These are phyloP conservation scores for Shargacucullia verbasci DNA, from an alignment of 2,888 invertebrate genomes.

Conservation along the genomic window DNA sequence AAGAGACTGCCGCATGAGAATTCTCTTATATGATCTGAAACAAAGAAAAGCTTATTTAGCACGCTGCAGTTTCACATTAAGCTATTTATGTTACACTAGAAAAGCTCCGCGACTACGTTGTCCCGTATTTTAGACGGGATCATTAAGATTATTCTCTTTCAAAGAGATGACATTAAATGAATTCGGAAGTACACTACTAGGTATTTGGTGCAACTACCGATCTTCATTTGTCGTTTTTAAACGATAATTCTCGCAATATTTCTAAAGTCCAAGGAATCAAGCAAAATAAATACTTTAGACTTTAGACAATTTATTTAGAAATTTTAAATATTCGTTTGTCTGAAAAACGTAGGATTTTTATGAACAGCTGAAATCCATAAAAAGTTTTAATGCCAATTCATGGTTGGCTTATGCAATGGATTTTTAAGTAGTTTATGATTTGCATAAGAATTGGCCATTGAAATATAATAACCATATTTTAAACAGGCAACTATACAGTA, in stretches of 20 bases:
- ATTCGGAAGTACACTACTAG: too few relatives aligned
- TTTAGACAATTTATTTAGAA: too few relatives aligned
- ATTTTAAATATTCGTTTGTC: too few relatives aligned
- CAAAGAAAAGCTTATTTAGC: constrained; percentile 55
- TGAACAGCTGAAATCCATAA: constrained; percentile 18
- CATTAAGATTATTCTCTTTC: too few relatives aligned
- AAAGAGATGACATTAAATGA: too few relatives aligned
- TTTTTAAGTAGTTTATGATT: constrained; percentile 37
- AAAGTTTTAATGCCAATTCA: constrained; percentile 28
- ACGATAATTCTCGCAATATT: too few relatives aligned
- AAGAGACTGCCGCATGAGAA: constrained; percentile 90
- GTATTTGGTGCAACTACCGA: too few relatives aligned
- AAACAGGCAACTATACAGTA: constrained; percentile 11
- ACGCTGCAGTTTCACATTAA: constrained; percentile 23
- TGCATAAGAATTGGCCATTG: constrained; percentile 46
- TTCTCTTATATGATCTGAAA: constrained; percentile 90
- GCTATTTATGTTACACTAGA: not conserved
- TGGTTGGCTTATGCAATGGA: constrained; percentile 25
- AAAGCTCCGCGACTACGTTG: too few relatives aligned
- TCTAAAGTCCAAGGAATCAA: too few relatives aligned
- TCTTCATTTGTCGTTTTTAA: too few relatives aligned
- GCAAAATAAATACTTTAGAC: too few relatives aligned
- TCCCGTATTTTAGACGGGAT: too few relatives aligned
- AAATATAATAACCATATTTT: constrained; percentile 40
- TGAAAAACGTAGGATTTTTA: constrained; percentile 2